These are phyloP conservation scores for Agrochola macilenta DNA, from an alignment of 2,888 invertebrate genomes.

Conservation along the genomic window DNA sequence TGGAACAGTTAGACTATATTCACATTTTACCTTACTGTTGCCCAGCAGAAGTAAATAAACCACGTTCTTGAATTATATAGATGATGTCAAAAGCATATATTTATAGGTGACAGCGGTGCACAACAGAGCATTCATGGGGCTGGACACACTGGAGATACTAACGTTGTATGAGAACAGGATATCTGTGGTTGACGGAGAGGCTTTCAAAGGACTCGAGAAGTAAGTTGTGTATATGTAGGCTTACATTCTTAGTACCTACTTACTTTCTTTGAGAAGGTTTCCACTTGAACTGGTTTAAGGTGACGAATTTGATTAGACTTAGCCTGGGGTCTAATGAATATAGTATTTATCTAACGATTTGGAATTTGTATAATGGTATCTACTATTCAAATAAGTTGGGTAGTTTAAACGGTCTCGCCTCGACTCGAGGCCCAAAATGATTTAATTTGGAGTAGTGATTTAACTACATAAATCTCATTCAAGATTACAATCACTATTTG, in stretches of 20 bases:
- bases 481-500: not conserved
- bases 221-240: constrained; percentile 84
- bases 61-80: not conserved
- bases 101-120: constrained; percentile 93
- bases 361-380: not conserved
- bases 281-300: not conserved
- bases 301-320: not conserved
- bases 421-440: not conserved
- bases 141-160: constrained; percentile 96
- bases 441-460: not conserved
- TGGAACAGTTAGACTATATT: too few relatives aligned
- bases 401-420: not conserved
- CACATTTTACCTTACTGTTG: too few relatives aligned
- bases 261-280: not conserved
- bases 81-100: constrained; percentile 35
- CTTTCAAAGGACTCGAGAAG: constrained; percentile 97
- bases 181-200: constrained; percentile 94
- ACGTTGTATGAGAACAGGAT: constrained; percentile 97
- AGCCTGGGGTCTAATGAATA: not conserved
- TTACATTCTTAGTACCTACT: not conserved
- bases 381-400: constrained; percentile 15
- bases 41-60: not conserved
- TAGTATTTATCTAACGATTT: not conserved
- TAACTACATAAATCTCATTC: not conserved
- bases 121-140: constrained; percentile 95